These are phyloP conservation scores for Onthophagus taurus DNA, from an alignment of 1,140 invertebrate species.

Conservation along the genomic window DNA sequence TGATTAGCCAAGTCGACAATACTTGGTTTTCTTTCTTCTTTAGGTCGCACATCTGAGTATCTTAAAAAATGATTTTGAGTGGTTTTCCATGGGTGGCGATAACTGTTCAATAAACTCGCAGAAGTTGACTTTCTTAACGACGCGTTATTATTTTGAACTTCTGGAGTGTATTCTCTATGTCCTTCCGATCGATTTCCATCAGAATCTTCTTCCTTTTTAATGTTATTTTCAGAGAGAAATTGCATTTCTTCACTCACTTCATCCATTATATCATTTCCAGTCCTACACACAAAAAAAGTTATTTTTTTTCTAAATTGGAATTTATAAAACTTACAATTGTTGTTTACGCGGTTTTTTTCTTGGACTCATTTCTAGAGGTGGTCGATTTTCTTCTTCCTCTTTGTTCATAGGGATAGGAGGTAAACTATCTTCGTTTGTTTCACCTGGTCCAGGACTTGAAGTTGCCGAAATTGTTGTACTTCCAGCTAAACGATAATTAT, in stretches of 20 bases:
- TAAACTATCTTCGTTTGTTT: constrained; percentile 49
- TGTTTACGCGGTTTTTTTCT: constrained; percentile 72
- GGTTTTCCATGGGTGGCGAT: constrained; percentile 46
- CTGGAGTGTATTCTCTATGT: constrained; percentile 31
- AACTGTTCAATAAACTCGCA: constrained; percentile 39
- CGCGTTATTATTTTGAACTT: constrained; percentile 21
- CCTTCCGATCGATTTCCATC: constrained; percentile 29
- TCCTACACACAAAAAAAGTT: constrained; percentile 36
- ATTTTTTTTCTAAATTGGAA: not conserved
- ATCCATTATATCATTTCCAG: constrained; percentile 53
- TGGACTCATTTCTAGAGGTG: constrained; percentile 43
- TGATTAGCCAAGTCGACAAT: constrained; percentile 85
- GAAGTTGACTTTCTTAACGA: constrained; percentile 36
- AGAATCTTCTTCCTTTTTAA: constrained; percentile 39
- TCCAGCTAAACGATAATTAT: constrained; percentile 37
- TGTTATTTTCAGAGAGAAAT: constrained; percentile 45
- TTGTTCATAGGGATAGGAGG: constrained; percentile 34
- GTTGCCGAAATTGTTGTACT: constrained; percentile 69
- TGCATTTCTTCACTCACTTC: constrained; percentile 61
- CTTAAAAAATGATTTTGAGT: constrained; percentile 74
- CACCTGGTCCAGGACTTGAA: constrained; percentile 61
- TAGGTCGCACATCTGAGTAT: constrained; percentile 78
- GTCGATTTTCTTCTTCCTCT: constrained; percentile 30
- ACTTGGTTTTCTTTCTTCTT: constrained; percentile 71
- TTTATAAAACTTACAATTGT: constrained; percentile 46